Base-by-base conservation (phyloP, 2,797 vertebrate genomes). In the Cirrhinus mrigala region DNA sequence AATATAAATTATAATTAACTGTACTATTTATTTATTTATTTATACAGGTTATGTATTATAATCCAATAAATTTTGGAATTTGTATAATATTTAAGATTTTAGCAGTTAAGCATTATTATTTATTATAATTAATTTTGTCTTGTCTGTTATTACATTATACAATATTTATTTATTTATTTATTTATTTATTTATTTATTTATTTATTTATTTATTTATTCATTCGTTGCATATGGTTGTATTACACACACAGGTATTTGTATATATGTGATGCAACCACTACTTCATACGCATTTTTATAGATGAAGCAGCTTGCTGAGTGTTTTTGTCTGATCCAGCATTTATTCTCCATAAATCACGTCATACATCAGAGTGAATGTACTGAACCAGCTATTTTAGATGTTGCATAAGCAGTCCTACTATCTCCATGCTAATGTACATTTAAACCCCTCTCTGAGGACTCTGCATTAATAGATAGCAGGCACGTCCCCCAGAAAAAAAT, bases 321-420 rank as follows among this genome's bases (percentile, higher is more conserved):
- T 78, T 84, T 44, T 76, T 54, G 29, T 78, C 74, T 33, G 24
- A 84, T 84, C 74, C 62, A 84, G 82, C 82, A 46, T 78, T 78
- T 84, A 56, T 69, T 68, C 74, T 46, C 52, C 74, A 79, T 78
- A 76, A 82, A 78, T 78, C 74, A 82, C 48, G 37, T 50, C 27
- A 79, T 66, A 83, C 37, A 71, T 84, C 15, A 54, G 33, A 48
- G 69, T 56, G 22, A 79, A 82, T 77, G 71, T 86, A 56, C 86
- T 82, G 71, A 87, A 48, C 44, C 86, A 89, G 84, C 84, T 84
- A 18, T 87, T 87, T 84, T 60, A 7, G 16, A 75, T 79, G 66
- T 84, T 29, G 73, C 66, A 78, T 70, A 15, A 64, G 71, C 80
- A 58, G 10, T 56, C 50, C 54, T 83, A 64, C 73, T 56, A 46